Percentiles rank a stretch among this genome's conserved stretches.
phyloP scores from a whole-genome alignment of 1,140 invertebrate species.

The Lordiphosa stackelbergi region DNA sequence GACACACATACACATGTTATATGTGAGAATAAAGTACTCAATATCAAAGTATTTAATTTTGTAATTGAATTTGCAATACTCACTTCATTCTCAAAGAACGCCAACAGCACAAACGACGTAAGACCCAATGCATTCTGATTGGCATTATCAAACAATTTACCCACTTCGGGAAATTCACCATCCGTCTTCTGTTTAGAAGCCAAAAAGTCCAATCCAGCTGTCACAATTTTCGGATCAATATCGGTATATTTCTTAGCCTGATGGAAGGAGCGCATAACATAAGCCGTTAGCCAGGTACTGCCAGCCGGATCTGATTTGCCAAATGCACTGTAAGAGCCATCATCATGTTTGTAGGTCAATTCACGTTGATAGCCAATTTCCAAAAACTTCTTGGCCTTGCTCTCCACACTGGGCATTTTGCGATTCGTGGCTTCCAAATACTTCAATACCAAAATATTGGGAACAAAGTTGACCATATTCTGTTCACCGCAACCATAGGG shows the following conservation, averaged over 20 bases:
- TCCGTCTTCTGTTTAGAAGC: slow-evolving; percentile 79
- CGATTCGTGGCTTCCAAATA: slow-evolving; percentile 79
- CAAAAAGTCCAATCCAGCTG: slow-evolving; percentile 88
- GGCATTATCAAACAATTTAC: slow-evolving; percentile 79
- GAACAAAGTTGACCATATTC: slow-evolving; percentile 95
- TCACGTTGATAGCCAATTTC: slow-evolving; percentile 95
- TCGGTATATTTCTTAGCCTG: slow-evolving; percentile 88
- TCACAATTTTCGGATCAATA: slow-evolving; percentile 86
- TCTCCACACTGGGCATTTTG: slow-evolving; percentile 41
- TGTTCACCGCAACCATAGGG: slow-evolving; percentile 96
- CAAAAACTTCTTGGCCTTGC: slow-evolving; percentile 86
- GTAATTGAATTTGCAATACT: slow-evolving; percentile 9
- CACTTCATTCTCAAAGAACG: slow-evolving; percentile 87
- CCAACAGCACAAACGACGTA: slow-evolving; percentile 89
- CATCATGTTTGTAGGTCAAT: slow-evolving; percentile 90
- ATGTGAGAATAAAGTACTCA: too few species aligned
- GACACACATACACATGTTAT: too few species aligned
- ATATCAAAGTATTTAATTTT: neutral
- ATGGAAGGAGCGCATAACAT: slow-evolving; percentile 91
- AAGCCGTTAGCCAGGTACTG: slow-evolving; percentile 95
- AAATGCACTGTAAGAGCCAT: slow-evolving; percentile 97
- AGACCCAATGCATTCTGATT: slow-evolving; percentile 82
- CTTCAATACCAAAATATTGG: slow-evolving; percentile 90
- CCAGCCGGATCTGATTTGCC: slow-evolving; percentile 87
- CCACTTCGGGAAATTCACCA: slow-evolving; percentile 90